phyloP scores from a whole-genome alignment of 2,113 vertebrate species.

The Cyanoliseus patagonus region DNA sequence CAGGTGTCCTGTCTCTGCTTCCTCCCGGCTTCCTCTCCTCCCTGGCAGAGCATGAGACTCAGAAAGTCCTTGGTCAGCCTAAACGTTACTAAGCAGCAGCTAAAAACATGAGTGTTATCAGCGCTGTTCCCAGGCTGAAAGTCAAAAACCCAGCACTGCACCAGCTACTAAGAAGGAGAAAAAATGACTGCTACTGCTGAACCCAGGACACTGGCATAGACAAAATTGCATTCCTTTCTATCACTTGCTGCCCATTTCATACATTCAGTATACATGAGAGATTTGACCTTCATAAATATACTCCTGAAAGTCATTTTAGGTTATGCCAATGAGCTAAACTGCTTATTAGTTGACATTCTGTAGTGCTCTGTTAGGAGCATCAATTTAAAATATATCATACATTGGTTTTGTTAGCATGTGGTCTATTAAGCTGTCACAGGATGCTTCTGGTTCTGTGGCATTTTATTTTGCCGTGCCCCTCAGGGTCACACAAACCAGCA shows the following conservation, averaged over 20 bases:
- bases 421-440: conserved; percentile 7
- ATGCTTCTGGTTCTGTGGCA: not conserved
- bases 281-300: not conserved
- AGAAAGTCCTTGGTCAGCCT: no score
- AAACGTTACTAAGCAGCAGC: no score
- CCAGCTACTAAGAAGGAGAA: no score
- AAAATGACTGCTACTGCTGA: no score
- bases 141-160: no score
- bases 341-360: not conserved
- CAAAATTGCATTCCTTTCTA: not conserved
- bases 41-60: no score
- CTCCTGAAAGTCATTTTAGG: not conserved
- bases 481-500: not conserved
- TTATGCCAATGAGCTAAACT: not conserved
- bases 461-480: not conserved
- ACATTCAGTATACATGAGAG: not conserved
- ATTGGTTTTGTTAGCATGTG: not conserved
- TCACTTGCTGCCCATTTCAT: not conserved
- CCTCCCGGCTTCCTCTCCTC: no score
- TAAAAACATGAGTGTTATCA: no score
- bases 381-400: not conserved
- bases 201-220: not conserved
- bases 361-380: not conserved
- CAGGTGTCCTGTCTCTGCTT: no score
- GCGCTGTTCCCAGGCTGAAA: no score